Base-by-base conservation (phyloP, 2,888 invertebrate genomes). In the Charanyca ferruginea region DNA sequence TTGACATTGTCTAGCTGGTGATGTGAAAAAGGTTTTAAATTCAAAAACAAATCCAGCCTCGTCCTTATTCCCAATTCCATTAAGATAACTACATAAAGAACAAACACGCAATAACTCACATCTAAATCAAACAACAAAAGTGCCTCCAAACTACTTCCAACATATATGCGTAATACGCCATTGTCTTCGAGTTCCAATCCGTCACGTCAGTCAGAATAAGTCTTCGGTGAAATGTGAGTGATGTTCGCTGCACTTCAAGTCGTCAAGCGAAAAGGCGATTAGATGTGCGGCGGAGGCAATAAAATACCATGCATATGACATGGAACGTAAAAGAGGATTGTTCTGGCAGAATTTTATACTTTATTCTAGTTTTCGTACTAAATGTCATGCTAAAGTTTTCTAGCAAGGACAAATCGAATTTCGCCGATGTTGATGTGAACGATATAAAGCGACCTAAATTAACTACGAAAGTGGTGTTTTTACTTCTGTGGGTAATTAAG, bases 121-220 rank as follows among this genome's bases (percentile, higher is more conserved):
- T 63, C 42, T 53, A 23, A 42, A 25, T 53, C 48, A 47, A 60
- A 66, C 22, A 32, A 65, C 22, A n/a, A 47, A 73, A 66, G 61
- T 32, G 32, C 38, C 35, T 23, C 20, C 28, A 28, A 54, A 38
- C 38, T 38, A 5, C 38, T 38, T n/a, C 38, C 23, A 58, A 48
- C 57, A 38, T 54, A 54, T 75, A 64, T 70, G 75, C 54, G 71
- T 79, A 68, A 78, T 78, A 61, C 57, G 51, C n/a, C 66, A 61
- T 52, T 66, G 51, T 71, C 58, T 57, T 44, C 44, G 35, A 38
- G 71, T 76, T 77, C 68, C 70, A 77, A 80, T 81, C 61, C 52
- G 55, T 73, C 80, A 75, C 44, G 80, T 80, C 83, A 81, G 23
- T 73, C 82, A 77, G 69, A 60, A 67, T 71, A 82, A 80, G 75